Conservation (phyloP, 2,888 invertebrate species). For the Tryphoninae sp. region DNA sequence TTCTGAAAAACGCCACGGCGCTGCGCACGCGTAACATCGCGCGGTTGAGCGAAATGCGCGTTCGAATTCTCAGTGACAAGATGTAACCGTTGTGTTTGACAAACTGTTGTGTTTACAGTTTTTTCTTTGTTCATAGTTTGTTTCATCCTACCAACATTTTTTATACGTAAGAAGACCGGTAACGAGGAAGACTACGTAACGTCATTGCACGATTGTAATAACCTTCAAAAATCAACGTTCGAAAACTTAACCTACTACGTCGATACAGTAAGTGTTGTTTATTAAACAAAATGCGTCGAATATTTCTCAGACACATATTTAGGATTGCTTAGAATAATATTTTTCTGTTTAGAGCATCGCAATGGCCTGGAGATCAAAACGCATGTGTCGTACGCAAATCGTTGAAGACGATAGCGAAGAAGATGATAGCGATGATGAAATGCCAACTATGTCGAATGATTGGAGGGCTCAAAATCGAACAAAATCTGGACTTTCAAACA, state of each 20-base stretch:
- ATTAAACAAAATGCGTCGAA: background rate
- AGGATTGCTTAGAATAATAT: background rate
- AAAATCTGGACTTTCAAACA: background rate
- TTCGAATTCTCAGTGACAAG: constrained; percentile 38
- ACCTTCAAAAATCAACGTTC: background rate
- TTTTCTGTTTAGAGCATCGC: background rate
- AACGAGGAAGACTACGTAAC: background rate
- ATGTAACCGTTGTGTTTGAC: background rate
- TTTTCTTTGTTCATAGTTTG: background rate
- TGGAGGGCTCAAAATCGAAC: background rate
- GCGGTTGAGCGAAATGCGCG: background rate
- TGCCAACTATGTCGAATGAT: background rate
- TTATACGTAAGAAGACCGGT: too few relatives aligned
- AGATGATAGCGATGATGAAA: background rate
- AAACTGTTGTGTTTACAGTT: background rate
- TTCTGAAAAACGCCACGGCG: background rate
- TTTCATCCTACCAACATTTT: too few relatives aligned
- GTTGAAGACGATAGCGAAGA: background rate
- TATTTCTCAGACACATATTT: too few relatives aligned
- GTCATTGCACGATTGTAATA: too few relatives aligned
- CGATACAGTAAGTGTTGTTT: background rate
- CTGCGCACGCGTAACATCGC: background rate
- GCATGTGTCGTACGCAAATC: background rate
- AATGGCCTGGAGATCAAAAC: constrained; percentile 49
- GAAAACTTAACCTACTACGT: constrained; percentile 18